phyloP scores from a whole-genome alignment of 2,797 vertebrate genomes.

The Tachyglossus aculeatus region DNA sequence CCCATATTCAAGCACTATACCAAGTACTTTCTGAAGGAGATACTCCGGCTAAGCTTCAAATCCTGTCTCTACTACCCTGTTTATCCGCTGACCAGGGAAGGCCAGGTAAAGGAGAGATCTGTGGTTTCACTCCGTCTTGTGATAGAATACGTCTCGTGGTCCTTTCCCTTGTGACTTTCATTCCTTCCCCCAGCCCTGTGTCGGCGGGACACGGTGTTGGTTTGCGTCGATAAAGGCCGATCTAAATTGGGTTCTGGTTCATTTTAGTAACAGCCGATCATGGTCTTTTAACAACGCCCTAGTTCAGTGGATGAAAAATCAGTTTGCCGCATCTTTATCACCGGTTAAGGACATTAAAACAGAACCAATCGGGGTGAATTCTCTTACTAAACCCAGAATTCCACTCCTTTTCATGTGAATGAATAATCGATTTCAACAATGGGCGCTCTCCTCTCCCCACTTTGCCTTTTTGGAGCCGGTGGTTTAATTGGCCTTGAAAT shows the following conservation, averaged over 20 bases:
- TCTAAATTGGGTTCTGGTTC: neutral
- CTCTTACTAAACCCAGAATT: slow-evolving; percentile 4
- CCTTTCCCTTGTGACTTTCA: neutral
- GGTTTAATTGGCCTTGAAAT: neutral
- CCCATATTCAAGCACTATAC: slow-evolving; percentile 78
- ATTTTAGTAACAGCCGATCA: neutral
- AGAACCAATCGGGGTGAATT: neutral
- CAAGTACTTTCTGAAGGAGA: slow-evolving; percentile 87
- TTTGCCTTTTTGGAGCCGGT: slow-evolving; percentile 11
- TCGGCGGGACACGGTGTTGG: neutral
- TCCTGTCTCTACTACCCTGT: slow-evolving; percentile 85
- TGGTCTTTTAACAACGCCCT: no score
- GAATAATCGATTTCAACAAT: neutral
- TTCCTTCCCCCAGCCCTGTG: neutral
- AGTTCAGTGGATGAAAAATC: no score
- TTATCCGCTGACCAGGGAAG: slow-evolving; percentile 69
- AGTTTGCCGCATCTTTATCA: no score
- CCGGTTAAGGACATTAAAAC: no score
- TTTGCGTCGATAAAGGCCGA: neutral
- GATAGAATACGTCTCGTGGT: neutral
- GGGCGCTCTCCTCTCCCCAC: neutral
- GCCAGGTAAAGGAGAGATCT: slow-evolving; percentile 75
- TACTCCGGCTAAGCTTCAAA: slow-evolving; percentile 84
- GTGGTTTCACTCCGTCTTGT: neutral
- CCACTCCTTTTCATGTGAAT: neutral